These are phyloP conservation scores for Coelopa pilipes DNA, from an alignment of 2,888 invertebrate species.

Conservation along the genomic window DNA sequence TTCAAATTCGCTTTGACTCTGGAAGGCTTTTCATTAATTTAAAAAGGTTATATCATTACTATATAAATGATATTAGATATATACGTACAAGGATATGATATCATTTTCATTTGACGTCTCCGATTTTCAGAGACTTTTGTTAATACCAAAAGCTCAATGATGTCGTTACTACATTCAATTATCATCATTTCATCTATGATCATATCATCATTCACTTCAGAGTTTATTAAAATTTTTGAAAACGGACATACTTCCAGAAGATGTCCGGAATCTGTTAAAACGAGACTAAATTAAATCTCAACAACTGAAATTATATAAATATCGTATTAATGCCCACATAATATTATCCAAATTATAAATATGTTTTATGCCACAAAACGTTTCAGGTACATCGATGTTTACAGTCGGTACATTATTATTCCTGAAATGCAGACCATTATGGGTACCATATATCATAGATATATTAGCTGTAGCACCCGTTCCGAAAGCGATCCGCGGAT, in stretches of 20 bases:
- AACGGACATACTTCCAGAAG: conserved; percentile 62
- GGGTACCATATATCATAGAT: conserved; percentile 48
- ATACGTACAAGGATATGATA: conserved; percentile 63
- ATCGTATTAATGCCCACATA: conserved; percentile 51
- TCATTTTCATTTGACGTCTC: conserved; percentile 56
- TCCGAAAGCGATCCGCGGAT: conserved; percentile 28
- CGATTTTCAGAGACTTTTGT: conserved; percentile 51
- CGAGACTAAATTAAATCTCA: conserved; percentile 49
- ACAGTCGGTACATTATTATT: conserved; percentile 46
- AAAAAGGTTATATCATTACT: too few species aligned
- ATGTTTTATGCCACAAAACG: conserved; percentile 55
- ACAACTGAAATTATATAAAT: not conserved
- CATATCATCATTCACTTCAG: conserved; percentile 33
- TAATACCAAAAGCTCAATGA: conserved; percentile 61
- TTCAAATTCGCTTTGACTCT: conserved; percentile 59
- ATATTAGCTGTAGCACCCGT: not conserved
- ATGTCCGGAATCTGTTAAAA: conserved; percentile 59
- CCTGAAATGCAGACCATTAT: conserved; percentile 50
- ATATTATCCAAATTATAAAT: conserved; percentile 60
- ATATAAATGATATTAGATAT: too few species aligned
- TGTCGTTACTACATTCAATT: conserved; percentile 60
- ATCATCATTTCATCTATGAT: conserved; percentile 62
- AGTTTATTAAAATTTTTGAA: conserved; percentile 53
- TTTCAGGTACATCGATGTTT: conserved; percentile 51
- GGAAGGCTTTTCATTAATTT: conserved; percentile 52